phyloP scores from a whole-genome alignment of 2,113 vertebrate genomes.

The Chaetodon auriga region DNA sequence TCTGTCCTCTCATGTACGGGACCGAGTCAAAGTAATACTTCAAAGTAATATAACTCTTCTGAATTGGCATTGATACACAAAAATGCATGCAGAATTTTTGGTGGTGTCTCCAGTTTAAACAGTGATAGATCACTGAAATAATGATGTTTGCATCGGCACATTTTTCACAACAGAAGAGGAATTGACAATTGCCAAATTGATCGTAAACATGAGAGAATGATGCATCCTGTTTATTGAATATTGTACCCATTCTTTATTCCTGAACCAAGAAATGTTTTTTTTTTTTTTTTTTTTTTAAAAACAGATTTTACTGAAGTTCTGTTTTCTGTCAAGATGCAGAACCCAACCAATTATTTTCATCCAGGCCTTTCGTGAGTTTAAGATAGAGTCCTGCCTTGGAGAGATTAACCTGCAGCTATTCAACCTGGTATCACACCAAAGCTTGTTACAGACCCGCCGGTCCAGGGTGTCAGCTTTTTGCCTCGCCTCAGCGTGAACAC shows the following conservation, averaged over 20 bases:
- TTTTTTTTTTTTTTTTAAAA: too few species aligned
- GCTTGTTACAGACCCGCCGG: too few species aligned
- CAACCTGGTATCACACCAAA: too few species aligned
- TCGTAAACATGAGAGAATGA: neutral
- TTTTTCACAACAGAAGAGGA: neutral
- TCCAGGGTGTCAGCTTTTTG: too few species aligned
- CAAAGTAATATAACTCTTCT: neutral
- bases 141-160: neutral
- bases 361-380: neutral
- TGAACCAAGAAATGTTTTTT: neutral
- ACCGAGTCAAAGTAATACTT: neutral
- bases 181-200: neutral
- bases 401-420: conserved; percentile 4
- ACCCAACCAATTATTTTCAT: neutral
- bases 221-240: neutral
- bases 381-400: neutral
- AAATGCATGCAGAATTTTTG: neutral
- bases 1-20: neutral
- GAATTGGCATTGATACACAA: neutral
- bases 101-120: neutral
- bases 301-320: neutral
- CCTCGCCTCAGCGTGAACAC: too few species aligned
- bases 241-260: neutral
- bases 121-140: neutral
- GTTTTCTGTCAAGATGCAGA: neutral